phyloP scores from a whole-genome alignment of 2,888 invertebrate species.

The Aradus depressus region DNA sequence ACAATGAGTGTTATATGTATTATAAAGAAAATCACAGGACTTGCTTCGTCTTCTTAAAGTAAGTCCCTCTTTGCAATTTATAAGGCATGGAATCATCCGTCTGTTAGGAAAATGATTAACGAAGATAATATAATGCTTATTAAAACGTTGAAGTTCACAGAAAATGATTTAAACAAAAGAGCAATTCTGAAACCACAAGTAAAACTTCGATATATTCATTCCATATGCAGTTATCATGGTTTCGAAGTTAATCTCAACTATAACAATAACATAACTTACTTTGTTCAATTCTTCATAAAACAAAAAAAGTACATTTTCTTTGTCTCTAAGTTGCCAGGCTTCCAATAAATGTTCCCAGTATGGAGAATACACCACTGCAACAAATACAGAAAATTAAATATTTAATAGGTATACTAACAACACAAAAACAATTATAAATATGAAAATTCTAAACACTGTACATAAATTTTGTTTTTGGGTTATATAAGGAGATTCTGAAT shows the following conservation, averaged over 20 bases:
- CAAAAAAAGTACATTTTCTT: conserved; percentile 60
- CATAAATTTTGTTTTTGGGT: too few species aligned
- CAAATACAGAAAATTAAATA: not conserved
- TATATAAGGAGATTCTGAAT: too few species aligned
- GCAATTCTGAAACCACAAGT: not conserved
- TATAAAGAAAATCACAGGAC: too few species aligned
- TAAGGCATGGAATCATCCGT: too few species aligned
- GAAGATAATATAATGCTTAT: not conserved
- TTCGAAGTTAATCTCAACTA: not conserved
- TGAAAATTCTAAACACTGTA: too few species aligned
- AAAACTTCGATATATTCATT: not conserved
- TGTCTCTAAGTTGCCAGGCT: conserved; percentile 54
- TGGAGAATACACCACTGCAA: conserved; percentile 38
- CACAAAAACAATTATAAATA: too few species aligned
- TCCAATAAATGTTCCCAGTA: conserved; percentile 70
- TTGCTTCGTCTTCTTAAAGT: too few species aligned
- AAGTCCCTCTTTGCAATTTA: too few species aligned
- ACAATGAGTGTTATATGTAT: too few species aligned
- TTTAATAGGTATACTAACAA: not conserved
- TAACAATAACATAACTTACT: conserved; percentile 36
- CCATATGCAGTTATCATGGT: not conserved
- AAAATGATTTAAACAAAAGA: not conserved
- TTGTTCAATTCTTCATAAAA: conserved; percentile 68
- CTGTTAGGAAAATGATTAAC: not conserved
- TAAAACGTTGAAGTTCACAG: not conserved